Base-by-base conservation (phyloP, 2,888 invertebrate species). In the Synanthedon myopaeformis region DNA sequence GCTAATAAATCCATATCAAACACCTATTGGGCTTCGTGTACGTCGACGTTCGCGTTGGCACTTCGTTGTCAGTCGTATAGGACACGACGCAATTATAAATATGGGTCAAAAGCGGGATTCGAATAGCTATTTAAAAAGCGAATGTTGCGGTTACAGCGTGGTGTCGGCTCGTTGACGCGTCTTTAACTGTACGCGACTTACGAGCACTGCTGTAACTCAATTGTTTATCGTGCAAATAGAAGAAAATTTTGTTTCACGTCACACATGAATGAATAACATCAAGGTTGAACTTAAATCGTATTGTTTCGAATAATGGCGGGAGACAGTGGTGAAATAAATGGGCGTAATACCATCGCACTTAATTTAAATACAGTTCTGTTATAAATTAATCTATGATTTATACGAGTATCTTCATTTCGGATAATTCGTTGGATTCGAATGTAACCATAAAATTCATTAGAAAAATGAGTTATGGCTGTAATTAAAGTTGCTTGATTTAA, bases 231-330 rank as follows among this genome's bases (percentile, higher is more conserved):
- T 72, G 76, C 71, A 82, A 83, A 82, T 78, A 79, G 74, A 66
- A 79, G 79, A 82, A 84, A 82, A 82, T 77, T 76, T 74, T 69
- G 74, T 73, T 80, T 75, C 72, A 77, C 72, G 73, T 82, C 80
- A 79, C 72, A 76, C 75, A 69, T 75, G 73, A 83, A 76, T 74
- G 79, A 74, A 71, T 72, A 75, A 68, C 73, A 71, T 67, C 82
- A 84, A 82, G 84, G 82, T 69, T 35, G 35, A 35, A 35, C 35
- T 35, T 76, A 72, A 67, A 61, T 69, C 70, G 72, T 74, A 74
- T 74, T 79, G 79, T 80, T 76, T 73, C 69, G 68, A 60, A 69
- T 67, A 55, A 61, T 58, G 66, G 61, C 59, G 52, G 35, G 59
- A 55, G 66, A 69, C 70, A 71, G 70, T 69, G 64, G 66, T 57